Evolutionary conservation across 2,888 invertebrate species (phyloP).

Genomic region (Ennomos fuscantarius): DNA sequence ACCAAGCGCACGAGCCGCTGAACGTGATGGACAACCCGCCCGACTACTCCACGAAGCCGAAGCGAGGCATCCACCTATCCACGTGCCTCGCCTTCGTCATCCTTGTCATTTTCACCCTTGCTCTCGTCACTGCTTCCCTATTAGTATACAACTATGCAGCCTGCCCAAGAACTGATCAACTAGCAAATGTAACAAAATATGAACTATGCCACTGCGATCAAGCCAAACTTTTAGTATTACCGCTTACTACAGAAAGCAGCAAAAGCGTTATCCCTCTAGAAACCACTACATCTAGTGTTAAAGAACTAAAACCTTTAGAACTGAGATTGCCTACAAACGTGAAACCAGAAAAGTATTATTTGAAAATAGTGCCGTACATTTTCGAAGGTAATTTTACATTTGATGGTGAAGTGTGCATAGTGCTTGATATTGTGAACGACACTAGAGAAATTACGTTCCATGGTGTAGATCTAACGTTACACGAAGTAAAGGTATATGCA

Average conservation of each 20-base stretch:
- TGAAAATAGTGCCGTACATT: constrained; percentile 90
- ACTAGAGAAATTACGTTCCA: constrained; percentile 91
- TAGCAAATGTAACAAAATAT: constrained; percentile 76
- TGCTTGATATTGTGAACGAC: constrained; percentile 85
- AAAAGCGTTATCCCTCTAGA: constrained; percentile 67
- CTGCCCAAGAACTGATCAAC: constrained; percentile 82
- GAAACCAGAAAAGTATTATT: constrained; percentile 88
- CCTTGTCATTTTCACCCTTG: constrained; percentile 86
- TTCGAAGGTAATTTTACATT: constrained; percentile 92
- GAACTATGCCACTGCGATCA: constrained; percentile 74
- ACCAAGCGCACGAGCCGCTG: constrained; percentile 77
- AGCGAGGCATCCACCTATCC: constrained; percentile 87
- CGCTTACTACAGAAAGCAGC: constrained; percentile 69
- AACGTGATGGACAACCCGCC: constrained; percentile 87
- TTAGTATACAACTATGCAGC: constrained; percentile 91
- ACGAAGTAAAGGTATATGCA: constrained; percentile 82
- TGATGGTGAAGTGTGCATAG: constrained; percentile 88
- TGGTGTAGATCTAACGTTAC: constrained; percentile 88
- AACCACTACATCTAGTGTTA: constrained; percentile 54
- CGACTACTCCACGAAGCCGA: constrained; percentile 87
- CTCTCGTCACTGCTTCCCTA: constrained; percentile 89
- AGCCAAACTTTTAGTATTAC: constrained; percentile 72
- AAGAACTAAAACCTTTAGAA: constrained; percentile 64
- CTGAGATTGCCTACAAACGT: constrained; percentile 89
- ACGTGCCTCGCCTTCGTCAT: constrained; percentile 87